phyloP scores from a whole-genome alignment of 2,113 vertebrate genomes.

The Psephotus haematonotus region DNA sequence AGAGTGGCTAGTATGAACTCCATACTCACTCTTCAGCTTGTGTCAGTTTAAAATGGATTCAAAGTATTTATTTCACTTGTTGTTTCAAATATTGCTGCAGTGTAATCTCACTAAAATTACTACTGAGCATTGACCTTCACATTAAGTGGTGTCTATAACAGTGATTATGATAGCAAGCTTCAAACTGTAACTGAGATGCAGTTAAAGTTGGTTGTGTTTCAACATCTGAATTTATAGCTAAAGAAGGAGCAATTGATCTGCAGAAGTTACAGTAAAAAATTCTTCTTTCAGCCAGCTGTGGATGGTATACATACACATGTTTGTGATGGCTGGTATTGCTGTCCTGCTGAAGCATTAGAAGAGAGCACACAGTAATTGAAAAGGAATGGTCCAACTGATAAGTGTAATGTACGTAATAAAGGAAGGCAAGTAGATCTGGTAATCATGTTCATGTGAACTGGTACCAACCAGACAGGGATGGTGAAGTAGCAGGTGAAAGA shows the following conservation, averaged over 20 bases:
- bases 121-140: not conserved
- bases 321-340: not conserved
- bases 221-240: not conserved
- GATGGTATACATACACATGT: too few relatives aligned
- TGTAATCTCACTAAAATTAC: not conserved
- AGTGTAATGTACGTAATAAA: constrained; percentile 44
- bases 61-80: not conserved
- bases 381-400: constrained; percentile 45
- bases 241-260: not conserved
- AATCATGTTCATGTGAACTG: not conserved
- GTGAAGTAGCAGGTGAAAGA: constrained; percentile 10
- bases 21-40: not conserved
- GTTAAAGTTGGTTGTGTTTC: not conserved
- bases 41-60: not conserved
- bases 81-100: not conserved
- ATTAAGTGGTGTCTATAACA: not conserved
- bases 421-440: constrained; percentile 33
- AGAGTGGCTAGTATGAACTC: not conserved
- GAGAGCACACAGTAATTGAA: constrained; percentile 18
- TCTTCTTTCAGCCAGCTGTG: not conserved
- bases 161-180: not conserved
- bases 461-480: constrained; percentile 1
- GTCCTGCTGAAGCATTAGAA: constrained; percentile 30
- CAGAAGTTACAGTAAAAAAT: not conserved
- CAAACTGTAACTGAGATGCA: not conserved